Conservation (phyloP, 2,113 vertebrate genomes). For the Lucifuga dentata region DNA sequence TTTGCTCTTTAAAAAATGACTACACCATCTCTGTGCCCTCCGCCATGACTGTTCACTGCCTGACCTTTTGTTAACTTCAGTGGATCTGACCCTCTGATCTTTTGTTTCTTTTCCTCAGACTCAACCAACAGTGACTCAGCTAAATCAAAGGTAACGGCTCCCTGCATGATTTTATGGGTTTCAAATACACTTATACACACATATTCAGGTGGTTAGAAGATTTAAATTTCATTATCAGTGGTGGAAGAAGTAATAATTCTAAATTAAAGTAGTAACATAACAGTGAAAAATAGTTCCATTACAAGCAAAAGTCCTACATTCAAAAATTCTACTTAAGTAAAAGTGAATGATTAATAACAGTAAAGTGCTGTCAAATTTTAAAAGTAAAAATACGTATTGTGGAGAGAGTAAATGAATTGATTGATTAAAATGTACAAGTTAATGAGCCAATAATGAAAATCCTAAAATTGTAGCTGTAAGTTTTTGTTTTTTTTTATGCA, state of each 20-base stretch:
- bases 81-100: conserved; percentile 41
- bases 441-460: too few relatives aligned
- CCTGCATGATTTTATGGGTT: background rate
- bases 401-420: too few relatives aligned
- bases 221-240: too few relatives aligned
- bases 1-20: conserved; percentile 5
- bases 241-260: too few relatives aligned
- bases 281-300: background rate
- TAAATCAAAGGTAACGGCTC: conserved; percentile 92
- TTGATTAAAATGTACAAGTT: too few relatives aligned
- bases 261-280: too few relatives aligned
- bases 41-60: conserved; percentile 30
- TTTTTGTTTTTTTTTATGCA: too few relatives aligned
- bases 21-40: conserved; percentile 62
- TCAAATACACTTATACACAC: background rate
- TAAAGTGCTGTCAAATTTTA: too few relatives aligned
- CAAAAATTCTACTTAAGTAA: too few relatives aligned
- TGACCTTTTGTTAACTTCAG: background rate
- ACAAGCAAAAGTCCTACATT: background rate
- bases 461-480: too few relatives aligned
- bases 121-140: conserved; percentile 92
- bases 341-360: too few relatives aligned
- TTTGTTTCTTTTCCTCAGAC: conserved; percentile 82
- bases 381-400: too few relatives aligned
- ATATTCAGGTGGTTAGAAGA: background rate